A percentile compares a stretch with the other conserved stretches of the same genome.
Conservation (phyloP, 1,140 invertebrate species). For the Macrobrachium rosenbergii region DNA sequence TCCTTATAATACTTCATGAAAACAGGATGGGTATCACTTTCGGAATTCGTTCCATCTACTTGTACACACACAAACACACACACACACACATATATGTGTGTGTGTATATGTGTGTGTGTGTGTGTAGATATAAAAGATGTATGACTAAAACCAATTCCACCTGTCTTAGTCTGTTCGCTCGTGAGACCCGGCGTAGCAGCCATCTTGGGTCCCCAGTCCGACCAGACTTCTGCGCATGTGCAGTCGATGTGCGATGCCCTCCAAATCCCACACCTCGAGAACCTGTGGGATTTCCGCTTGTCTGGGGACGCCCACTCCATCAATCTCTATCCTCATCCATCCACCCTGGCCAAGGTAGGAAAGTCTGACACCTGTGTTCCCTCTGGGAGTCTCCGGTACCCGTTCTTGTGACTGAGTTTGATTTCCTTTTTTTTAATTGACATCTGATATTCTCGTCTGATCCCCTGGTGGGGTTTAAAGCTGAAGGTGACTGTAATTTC, state of each 20-base stretch:
- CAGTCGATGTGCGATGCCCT: slow-evolving; percentile 89
- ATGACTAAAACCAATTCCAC: neutral
- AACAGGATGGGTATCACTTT: too few species aligned
- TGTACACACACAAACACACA: too few species aligned
- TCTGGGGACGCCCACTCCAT: slow-evolving; percentile 77
- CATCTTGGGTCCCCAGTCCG: slow-evolving; percentile 85
- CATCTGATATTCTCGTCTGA: too few species aligned
- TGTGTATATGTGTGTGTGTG: too few species aligned
- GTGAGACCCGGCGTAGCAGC: slow-evolving; percentile 78
- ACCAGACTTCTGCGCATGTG: slow-evolving; percentile 79
- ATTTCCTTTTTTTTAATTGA: too few species aligned
- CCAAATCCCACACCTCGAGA: slow-evolving; percentile 87
- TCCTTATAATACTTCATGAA: too few species aligned
- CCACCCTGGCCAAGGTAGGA: slow-evolving; percentile 67
- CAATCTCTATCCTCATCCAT: slow-evolving; percentile 82
- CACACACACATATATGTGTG: too few species aligned
- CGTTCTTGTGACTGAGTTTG: too few species aligned
- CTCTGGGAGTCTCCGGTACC: neutral
- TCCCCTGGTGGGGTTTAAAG: too few species aligned
- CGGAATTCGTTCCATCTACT: too few species aligned
- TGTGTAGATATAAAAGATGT: neutral
- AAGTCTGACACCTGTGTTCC: neutral
- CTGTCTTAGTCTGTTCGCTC: slow-evolving; percentile 75
- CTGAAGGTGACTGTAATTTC: too few species aligned
- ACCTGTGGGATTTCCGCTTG: slow-evolving; percentile 76